These are phyloP conservation scores for Allolobophora icterica DNA, from an alignment of 2,888 invertebrate genomes.

Conservation along the genomic window DNA sequence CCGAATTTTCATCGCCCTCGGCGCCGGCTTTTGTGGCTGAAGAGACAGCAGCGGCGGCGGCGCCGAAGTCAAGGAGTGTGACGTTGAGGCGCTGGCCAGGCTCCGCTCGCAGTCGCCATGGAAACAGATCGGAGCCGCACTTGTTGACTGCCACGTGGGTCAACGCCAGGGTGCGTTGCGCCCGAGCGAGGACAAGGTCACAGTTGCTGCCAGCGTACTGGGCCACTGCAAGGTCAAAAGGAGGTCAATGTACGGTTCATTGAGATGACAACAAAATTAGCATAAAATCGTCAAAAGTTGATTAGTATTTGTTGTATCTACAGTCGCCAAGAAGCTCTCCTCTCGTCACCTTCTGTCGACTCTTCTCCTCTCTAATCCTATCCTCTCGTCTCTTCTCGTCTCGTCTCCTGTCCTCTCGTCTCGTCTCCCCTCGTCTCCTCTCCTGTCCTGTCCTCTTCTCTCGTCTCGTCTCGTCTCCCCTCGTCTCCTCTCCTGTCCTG, in stretches of 20 bases:
- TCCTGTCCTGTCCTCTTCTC: too few species aligned
- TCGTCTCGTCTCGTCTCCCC: too few species aligned
- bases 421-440: too few species aligned
- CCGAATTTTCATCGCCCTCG: not conserved
- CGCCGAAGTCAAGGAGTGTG: conserved; percentile 22
- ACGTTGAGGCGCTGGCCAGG: conserved; percentile 36
- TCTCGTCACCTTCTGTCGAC: too few species aligned
- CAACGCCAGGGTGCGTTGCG: not conserved
- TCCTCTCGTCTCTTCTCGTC: too few species aligned
- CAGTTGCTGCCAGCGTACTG: conserved; percentile 24
- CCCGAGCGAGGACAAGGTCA: conserved; percentile 22
- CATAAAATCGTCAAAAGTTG: not conserved
- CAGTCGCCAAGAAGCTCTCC: too few species aligned
- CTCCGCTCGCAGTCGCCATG: conserved; percentile 34
- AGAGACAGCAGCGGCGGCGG: not conserved
- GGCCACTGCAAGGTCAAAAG: not conserved
- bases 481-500: too few species aligned
- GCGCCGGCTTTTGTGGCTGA: not conserved
- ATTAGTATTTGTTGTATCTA: not conserved
- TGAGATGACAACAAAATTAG: not conserved
- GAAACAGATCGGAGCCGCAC: conserved; percentile 31
- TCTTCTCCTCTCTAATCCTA: too few species aligned
- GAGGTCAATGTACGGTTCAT: not conserved
- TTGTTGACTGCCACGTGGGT: conserved; percentile 19
- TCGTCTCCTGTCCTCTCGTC: too few species aligned